Percentiles rank a stretch among this genome's conserved stretches.
Evolutionary conservation across 2,113 vertebrate genomes (phyloP).

Genomic region (Clarias batrachus): DNA sequence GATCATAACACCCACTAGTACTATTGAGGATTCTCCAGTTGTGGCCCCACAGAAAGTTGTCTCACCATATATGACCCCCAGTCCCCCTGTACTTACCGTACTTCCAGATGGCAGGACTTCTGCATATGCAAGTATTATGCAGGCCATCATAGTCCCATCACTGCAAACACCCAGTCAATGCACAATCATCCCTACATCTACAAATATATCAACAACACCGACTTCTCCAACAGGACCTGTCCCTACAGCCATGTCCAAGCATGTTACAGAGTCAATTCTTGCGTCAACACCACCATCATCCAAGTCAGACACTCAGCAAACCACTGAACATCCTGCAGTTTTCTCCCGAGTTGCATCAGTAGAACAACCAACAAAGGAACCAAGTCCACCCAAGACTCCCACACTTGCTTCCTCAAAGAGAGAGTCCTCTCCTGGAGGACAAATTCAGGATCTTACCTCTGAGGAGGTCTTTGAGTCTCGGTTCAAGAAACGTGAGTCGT

Average conservation of each 20-base stretch:
- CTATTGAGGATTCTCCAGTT: slow-evolving; percentile 58
- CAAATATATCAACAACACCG: slow-evolving; percentile 23
- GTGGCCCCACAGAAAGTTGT: slow-evolving; percentile 49
- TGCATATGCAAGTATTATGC: slow-evolving; percentile 90
- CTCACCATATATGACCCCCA: slow-evolving; percentile 58
- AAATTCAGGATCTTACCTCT: slow-evolving; percentile 84
- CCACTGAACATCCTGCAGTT: slow-evolving; percentile 75
- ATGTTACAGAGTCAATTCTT: slow-evolving; percentile 36
- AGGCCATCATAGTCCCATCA: slow-evolving; percentile 79
- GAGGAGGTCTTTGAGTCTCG: slow-evolving; percentile 95
- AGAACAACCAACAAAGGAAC: slow-evolving; percentile 68
- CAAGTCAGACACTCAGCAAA: slow-evolving; percentile 52
- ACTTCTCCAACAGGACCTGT: slow-evolving; percentile 21
- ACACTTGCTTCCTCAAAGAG: slow-evolving; percentile 54
- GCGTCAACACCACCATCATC: slow-evolving; percentile 43
- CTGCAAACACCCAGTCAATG: slow-evolving; percentile 54
- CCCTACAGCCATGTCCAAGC: slow-evolving; percentile 38
- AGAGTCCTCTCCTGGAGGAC: slow-evolving; percentile 53
- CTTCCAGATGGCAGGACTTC: slow-evolving; percentile 75
- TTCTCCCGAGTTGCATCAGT: slow-evolving; percentile 76
- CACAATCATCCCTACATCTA: slow-evolving; percentile 22
- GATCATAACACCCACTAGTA: slow-evolving; percentile 62
- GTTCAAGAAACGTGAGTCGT: slow-evolving; percentile 90
- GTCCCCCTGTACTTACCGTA: slow-evolving; percentile 61
- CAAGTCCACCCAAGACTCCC: slow-evolving; percentile 67